These are phyloP conservation scores for Pachypanchax playfairii DNA, from an alignment of 2,113 vertebrate species.

Conservation along the genomic window DNA sequence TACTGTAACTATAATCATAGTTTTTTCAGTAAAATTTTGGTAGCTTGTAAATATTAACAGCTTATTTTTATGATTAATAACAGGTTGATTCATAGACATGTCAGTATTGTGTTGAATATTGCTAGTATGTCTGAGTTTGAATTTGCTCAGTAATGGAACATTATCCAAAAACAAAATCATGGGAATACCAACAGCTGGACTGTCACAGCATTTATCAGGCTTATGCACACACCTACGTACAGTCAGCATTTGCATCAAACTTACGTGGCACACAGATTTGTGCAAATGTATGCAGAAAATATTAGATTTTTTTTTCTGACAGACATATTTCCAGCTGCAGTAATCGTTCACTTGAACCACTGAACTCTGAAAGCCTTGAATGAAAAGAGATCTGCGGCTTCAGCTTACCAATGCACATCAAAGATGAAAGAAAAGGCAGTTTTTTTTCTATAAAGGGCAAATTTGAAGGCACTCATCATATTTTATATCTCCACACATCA, in stretches of 20 bases:
- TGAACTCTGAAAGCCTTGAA: neutral
- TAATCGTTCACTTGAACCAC: neutral
- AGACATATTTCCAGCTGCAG: neutral
- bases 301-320: neutral
- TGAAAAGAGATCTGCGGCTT: neutral
- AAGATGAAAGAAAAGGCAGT: neutral
- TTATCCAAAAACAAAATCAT: slow-evolving; percentile 12
- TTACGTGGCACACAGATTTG: neutral
- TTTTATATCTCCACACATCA: no score
- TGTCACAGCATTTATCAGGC: slow-evolving; percentile 28
- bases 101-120: no score
- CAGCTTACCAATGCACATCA: neutral
- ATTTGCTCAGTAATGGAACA: neutral
- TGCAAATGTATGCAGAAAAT: neutral
- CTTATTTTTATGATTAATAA: no score
- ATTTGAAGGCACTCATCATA: neutral
- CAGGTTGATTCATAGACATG: no score
- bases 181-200: slow-evolving; percentile 62
- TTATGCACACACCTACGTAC: slow-evolving; percentile 1
- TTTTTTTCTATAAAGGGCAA: neutral
- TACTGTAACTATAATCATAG: no score
- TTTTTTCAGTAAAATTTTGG: no score
- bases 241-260: neutral
- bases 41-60: no score
- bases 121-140: no score